phyloP scores from a whole-genome alignment of 2,888 invertebrate genomes.

The Aspidiotus destructor region DNA sequence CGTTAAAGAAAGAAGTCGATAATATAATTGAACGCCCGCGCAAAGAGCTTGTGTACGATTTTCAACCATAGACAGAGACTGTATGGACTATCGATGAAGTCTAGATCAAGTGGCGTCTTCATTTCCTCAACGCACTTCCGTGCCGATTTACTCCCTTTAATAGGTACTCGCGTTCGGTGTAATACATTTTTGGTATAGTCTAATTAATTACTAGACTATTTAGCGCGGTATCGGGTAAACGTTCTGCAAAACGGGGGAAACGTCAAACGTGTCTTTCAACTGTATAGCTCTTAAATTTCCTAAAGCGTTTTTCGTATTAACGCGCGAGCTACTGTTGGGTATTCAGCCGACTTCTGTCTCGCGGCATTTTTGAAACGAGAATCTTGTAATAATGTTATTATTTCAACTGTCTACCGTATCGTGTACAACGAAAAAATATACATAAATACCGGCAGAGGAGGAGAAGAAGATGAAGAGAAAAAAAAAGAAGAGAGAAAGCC shows the following conservation, averaged over 20 bases:
- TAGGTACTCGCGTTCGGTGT: too few species aligned
- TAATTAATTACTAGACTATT: too few species aligned
- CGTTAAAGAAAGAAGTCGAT: not conserved
- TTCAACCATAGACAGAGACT: too few species aligned
- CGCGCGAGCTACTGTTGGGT: not conserved
- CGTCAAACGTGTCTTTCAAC: constrained; percentile 29
- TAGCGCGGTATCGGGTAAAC: too few species aligned
- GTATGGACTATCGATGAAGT: too few species aligned
- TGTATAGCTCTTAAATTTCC: constrained; percentile 16
- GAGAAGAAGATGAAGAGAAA: constrained; percentile 4
- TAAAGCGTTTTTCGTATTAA: not conserved
- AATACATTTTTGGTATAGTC: too few species aligned
- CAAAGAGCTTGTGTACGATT: too few species aligned
- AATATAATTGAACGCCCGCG: too few species aligned
- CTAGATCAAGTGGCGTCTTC: too few species aligned
- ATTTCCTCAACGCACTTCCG: too few species aligned
- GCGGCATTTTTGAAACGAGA: constrained; percentile 29
- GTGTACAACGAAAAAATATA: too few species aligned
- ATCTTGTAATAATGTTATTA: constrained; percentile 28
- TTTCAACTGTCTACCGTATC: constrained; percentile 18
- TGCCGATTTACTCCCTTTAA: too few species aligned
- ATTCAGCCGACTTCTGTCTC: not conserved
- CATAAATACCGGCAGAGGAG: constrained; percentile 1
- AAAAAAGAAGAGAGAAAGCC: constrained; percentile 10
- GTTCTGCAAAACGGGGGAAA: not conserved